Percentiles rank a stretch among this genome's conserved stretches.
Evolutionary conservation across 2,888 invertebrate genomes (phyloP).

Genomic region (Lepidochrysops patricia): DNA sequence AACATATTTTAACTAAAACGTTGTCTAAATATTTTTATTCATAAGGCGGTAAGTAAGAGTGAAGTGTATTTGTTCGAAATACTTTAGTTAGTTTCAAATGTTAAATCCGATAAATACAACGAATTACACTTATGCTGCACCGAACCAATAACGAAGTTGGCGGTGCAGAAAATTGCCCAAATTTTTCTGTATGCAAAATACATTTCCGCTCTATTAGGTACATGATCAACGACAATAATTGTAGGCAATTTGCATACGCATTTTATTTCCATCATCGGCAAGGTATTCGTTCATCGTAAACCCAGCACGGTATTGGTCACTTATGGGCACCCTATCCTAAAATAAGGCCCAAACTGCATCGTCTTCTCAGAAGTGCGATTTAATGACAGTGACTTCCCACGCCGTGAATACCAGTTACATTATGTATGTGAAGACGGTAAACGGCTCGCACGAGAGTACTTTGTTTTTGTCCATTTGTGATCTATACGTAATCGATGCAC

Average conservation of each 20-base stretch:
- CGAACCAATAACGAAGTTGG: too few species aligned
- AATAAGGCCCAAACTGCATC: background rate
- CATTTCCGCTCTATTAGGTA: too few species aligned
- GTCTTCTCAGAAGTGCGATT: background rate
- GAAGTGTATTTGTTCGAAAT: too few species aligned
- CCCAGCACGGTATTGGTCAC: background rate
- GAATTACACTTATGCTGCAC: too few species aligned
- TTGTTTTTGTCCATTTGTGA: constrained; percentile 7
- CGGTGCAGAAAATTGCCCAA: too few species aligned
- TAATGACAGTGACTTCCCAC: constrained; percentile 6
- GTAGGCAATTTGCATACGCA: background rate
- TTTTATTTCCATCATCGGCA: background rate
- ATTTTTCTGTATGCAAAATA: too few species aligned
- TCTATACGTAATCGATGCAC: constrained; percentile 15
- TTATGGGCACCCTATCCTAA: background rate
- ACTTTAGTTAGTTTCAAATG: too few species aligned
- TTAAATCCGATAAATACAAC: too few species aligned
- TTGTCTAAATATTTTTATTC: too few species aligned
- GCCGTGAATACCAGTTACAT: background rate
- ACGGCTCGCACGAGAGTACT: background rate
- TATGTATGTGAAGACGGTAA: background rate
- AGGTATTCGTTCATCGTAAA: background rate
- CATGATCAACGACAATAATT: too few species aligned
- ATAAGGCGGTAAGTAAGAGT: too few species aligned
- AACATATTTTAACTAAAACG: too few species aligned